Evolutionary conservation across 2,888 invertebrate species (phyloP).

Genomic region (Ormyrus rosae): DNA sequence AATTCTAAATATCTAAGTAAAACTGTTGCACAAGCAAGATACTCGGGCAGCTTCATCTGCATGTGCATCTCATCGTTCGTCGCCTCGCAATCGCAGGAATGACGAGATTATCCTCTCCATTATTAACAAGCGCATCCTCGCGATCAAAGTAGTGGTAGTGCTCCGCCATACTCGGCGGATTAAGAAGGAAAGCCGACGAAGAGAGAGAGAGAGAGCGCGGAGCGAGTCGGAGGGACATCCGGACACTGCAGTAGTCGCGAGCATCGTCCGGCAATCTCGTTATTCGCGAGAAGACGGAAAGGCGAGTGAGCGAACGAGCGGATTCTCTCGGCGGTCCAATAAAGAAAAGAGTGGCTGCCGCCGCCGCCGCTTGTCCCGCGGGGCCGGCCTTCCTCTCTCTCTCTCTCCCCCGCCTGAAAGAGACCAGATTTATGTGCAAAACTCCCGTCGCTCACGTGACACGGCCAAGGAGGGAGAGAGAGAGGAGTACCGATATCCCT

Average conservation of each 20-base stretch:
- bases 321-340: slow-evolving; percentile 71
- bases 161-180: not conserved
- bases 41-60: not conserved
- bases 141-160: slow-evolving; percentile 25
- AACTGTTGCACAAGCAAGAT: too few relatives aligned
- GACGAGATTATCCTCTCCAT: slow-evolving; percentile 36
- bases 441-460: slow-evolving; percentile 63
- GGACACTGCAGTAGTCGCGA: not conserved
- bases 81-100: slow-evolving; percentile 2
- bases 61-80: not conserved
- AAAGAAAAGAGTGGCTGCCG: slow-evolving; percentile 73
- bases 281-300: slow-evolving; percentile 64
- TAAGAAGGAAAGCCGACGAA: slow-evolving; percentile 10
- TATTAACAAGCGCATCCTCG: slow-evolving; percentile 36
- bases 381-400: slow-evolving; percentile 57
- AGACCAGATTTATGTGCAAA: slow-evolving; percentile 76
- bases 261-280: slow-evolving; percentile 60
- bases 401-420: slow-evolving; percentile 62
- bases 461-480: slow-evolving; percentile 63
- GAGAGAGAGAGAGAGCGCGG: not conserved
- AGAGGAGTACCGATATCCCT: slow-evolving; percentile 63
- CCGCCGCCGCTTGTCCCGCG: slow-evolving; percentile 70
- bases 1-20: too few relatives aligned
- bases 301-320: slow-evolving; percentile 57
- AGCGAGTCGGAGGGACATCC: slow-evolving; percentile 1